Base-by-base conservation (phyloP, 2,888 invertebrate genomes). In the Oxytorus armatus region DNA sequence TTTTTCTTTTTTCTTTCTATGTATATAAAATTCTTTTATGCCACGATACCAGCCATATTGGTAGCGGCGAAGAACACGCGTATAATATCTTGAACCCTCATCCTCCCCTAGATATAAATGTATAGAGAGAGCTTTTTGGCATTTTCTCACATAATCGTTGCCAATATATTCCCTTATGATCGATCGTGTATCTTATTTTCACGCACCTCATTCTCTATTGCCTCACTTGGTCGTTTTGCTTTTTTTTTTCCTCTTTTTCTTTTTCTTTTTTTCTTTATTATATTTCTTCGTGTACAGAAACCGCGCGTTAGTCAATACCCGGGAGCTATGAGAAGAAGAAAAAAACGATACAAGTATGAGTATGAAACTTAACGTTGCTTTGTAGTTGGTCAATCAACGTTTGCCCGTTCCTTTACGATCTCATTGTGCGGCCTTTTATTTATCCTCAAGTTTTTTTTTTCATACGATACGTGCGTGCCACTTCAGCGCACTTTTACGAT, bases 11-110 rank as follows among this genome's bases (percentile, higher is more conserved):
- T 72, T 29, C 2, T 2, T 2, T 29, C 2, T 29, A 29, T 5
- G 29, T 74, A 82, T 55, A 79, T 79, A 70, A 77, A 82, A 82
- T 79, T 77, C 69, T 65, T 75, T 66, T 65, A 59, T 70, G 59
- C 47, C 68, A 25, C 68, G n/a, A 47, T 29, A 36, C 21, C 39
- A 25, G 25, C 61, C 21, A 68, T 49, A 23, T 39, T 55, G 25
- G 33, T 23, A 10, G 55, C 16, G 25, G 16, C 23, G 16, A 49
- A 23, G n/a, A 33, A 25, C 33, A 16, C 36, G 23, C 23, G 14
- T 29, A 33, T 29, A 33, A 63, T 47, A 68, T 69, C 70, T 51
- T 59, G 59, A 68, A n/a, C 51, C 39, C 42, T 76, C 68, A 14
- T 42, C 36, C 39, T 36, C 36, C 8, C 3, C 36, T 36, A 1